Evolutionary conservation across 2,888 invertebrate species (phyloP).

Genomic region (Nycteola revayana): DNA sequence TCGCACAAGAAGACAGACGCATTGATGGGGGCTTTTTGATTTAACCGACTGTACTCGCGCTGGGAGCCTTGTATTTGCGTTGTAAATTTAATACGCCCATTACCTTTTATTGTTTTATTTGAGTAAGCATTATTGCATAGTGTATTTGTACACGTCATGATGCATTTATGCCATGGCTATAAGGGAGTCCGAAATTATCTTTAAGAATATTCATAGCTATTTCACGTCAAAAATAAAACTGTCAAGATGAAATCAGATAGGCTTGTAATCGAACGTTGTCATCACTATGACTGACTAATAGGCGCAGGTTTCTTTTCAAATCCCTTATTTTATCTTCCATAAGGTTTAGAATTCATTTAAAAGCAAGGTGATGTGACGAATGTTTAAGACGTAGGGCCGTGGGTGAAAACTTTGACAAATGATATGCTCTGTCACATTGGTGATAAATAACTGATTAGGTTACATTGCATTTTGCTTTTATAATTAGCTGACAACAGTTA

Average conservation of each 20-base stretch:
- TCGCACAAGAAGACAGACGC: slow-evolving; percentile 62
- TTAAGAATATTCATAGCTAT: slow-evolving; percentile 36
- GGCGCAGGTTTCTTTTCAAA: slow-evolving; percentile 42
- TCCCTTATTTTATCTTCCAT: slow-evolving; percentile 43
- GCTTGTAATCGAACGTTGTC: slow-evolving; percentile 68
- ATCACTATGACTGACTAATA: slow-evolving; percentile 63
- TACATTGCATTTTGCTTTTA: slow-evolving; percentile 74
- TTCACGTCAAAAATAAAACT: slow-evolving; percentile 61
- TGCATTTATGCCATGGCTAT: slow-evolving; percentile 30
- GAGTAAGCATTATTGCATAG: slow-evolving; percentile 22
- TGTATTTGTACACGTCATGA: slow-evolving; percentile 33
- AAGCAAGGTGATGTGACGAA: slow-evolving; percentile 56
- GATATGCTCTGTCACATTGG: slow-evolving; percentile 70
- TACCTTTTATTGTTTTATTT: slow-evolving; percentile 43
- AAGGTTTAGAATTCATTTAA: slow-evolving; percentile 52
- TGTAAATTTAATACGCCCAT: slow-evolving; percentile 51
- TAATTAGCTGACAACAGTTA: slow-evolving; percentile 75
- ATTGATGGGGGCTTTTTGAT: slow-evolving; percentile 66
- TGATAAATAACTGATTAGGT: slow-evolving; percentile 81
- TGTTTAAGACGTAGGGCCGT: slow-evolving; percentile 63
- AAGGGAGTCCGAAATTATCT: slow-evolving; percentile 27
- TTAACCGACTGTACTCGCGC: slow-evolving; percentile 47
- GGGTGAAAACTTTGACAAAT: slow-evolving; percentile 78
- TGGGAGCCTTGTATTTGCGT: slow-evolving; percentile 41
- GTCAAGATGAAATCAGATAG: slow-evolving; percentile 72